Evolutionary conservation across 35 echinoderm and acorn worm species (phyloP).

Genomic region (Strongylocentrotus purpuratus): DNA sequence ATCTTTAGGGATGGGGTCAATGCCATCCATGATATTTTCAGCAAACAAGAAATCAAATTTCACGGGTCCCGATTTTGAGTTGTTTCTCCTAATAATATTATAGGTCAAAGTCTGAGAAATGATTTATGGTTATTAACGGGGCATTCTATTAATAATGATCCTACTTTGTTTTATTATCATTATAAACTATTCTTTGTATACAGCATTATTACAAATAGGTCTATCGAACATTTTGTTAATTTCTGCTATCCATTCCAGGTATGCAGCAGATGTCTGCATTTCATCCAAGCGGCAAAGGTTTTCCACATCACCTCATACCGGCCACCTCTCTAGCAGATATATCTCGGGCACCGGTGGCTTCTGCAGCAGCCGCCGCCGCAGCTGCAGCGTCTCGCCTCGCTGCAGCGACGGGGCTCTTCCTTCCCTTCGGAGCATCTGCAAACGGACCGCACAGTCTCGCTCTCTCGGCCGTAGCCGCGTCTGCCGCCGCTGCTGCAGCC

Average conservation of each 20-base stretch:
- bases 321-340: not conserved
- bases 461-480: not conserved
- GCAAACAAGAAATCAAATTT: no score
- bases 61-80: no score
- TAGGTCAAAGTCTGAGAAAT: no score
- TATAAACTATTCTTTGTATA: no score
- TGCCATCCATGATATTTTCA: no score
- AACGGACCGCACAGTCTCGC: slow-evolving; percentile 5
- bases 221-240: no score
- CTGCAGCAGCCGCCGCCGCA: not conserved
- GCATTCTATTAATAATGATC: no score
- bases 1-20: no score
- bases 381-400: slow-evolving; percentile 44
- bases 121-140: no score
- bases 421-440: not conserved
- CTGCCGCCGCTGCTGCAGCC: not conserved
- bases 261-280: not conserved
- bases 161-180: no score
- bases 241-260: not conserved
- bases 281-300: slow-evolving; percentile 15
- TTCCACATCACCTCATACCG: slow-evolving; percentile 8
- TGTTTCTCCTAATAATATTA: no score
- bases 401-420: slow-evolving; percentile 31
- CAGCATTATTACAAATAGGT: no score
- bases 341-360: not conserved